Evolutionary conservation across 2,113 vertebrate genomes (phyloP).

Genomic region (Motacilla alba): DNA sequence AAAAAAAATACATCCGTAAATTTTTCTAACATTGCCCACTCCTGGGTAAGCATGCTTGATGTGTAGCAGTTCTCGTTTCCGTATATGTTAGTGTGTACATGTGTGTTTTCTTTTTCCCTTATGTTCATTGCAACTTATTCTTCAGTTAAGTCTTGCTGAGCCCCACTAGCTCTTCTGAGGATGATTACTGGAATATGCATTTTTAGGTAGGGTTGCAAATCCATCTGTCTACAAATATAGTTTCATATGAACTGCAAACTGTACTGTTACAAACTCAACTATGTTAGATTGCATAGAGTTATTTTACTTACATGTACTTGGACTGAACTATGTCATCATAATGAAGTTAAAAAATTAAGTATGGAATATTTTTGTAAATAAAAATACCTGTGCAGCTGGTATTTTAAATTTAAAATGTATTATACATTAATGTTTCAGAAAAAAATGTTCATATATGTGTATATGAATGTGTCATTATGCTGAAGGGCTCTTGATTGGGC

Average conservation of each 20-base stretch:
- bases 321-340: slow-evolving; percentile 73
- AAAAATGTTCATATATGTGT: slow-evolving; percentile 81
- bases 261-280: slow-evolving; percentile 69
- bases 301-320: slow-evolving; percentile 80
- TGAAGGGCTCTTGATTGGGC: slow-evolving; percentile 82
- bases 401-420: slow-evolving; percentile 80
- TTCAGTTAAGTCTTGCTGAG: slow-evolving; percentile 67
- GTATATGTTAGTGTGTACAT: slow-evolving; percentile 57
- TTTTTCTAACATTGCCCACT: slow-evolving; percentile 58
- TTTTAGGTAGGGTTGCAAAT: slow-evolving; percentile 67
- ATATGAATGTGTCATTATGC: slow-evolving; percentile 83
- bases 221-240: slow-evolving; percentile 72
- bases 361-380: slow-evolving; percentile 86
- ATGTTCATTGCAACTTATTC: slow-evolving; percentile 43
- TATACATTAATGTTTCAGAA: slow-evolving; percentile 79
- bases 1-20: slow-evolving; percentile 8
- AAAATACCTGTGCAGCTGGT: slow-evolving; percentile 78
- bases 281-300: slow-evolving; percentile 75
- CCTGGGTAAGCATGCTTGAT: slow-evolving; percentile 69
- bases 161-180: slow-evolving; percentile 70
- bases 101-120: slow-evolving; percentile 51
- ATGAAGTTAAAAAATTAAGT: slow-evolving; percentile 71
- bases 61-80: slow-evolving; percentile 52
- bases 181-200: slow-evolving; percentile 75
- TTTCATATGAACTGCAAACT: slow-evolving; percentile 70